Evolutionary conservation across 2,888 invertebrate species (phyloP).

Genomic region (Amitus sp.): DNA sequence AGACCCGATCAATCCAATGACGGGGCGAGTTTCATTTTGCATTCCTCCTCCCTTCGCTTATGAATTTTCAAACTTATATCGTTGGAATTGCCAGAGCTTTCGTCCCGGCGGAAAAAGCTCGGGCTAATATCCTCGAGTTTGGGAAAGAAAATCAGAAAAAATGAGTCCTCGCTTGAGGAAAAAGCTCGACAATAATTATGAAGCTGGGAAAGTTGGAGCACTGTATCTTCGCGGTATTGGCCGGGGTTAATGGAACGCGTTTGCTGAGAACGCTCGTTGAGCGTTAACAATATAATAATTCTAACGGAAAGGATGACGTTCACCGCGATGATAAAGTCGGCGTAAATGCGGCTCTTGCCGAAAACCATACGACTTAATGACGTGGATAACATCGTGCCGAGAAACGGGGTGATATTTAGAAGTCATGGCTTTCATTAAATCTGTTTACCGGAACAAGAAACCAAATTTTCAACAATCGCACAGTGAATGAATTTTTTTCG

Average conservation of each 20-base stretch:
- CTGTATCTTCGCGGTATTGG: conserved; percentile 32
- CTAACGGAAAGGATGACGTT: conserved; percentile 28
- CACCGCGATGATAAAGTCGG: conserved; percentile 25
- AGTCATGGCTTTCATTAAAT: neutral
- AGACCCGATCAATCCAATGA: no score
- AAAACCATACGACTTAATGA: neutral
- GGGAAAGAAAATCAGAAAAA: no score
- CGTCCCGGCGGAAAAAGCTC: no score
- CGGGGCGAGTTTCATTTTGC: no score
- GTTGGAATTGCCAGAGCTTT: no score
- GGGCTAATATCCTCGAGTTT: no score
- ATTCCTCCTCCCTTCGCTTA: no score
- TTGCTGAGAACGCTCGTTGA: conserved; percentile 24
- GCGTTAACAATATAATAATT: conserved; percentile 34
- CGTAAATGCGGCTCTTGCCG: conserved; percentile 18
- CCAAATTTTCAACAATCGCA: no score
- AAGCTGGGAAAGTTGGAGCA: conserved; percentile 29
- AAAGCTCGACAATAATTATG: conserved; percentile 16
- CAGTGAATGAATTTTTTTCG: no score
- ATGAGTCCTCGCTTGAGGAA: no score
- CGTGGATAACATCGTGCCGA: neutral
- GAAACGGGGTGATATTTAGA: neutral
- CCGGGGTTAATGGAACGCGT: conserved; percentile 34
- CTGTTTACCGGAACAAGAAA: no score
- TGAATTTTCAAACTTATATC: no score